Conservation (phyloP, 2,113 vertebrate genomes). For the Sminthopsis crassicaudata region DNA sequence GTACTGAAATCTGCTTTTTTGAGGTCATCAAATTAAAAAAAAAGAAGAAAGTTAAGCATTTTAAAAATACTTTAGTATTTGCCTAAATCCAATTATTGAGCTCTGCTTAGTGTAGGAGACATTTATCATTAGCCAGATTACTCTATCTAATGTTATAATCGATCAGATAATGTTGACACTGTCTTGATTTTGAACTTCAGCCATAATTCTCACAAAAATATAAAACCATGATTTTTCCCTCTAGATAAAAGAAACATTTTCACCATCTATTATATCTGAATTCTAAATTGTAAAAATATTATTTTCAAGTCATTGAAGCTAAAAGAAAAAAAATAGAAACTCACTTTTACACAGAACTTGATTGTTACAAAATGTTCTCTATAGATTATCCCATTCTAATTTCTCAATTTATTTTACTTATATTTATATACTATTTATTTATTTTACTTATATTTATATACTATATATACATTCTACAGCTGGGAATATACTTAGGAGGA, state of each 20-base stretch:
- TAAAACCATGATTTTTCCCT: neutral
- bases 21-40: neutral
- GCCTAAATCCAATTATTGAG: neutral
- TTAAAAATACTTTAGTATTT: neutral
- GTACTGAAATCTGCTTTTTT: neutral
- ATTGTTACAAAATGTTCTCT: neutral
- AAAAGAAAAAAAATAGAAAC: neutral
- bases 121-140: neutral
- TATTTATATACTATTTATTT: neutral
- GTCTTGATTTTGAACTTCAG: constrained; percentile 20
- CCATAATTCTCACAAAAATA: neutral
- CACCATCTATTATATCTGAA: neutral
- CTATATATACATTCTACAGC: neutral
- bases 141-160: neutral
- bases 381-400: neutral
- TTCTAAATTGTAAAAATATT: constrained; percentile 44
- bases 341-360: neutral
- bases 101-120: neutral
- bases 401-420: neutral
- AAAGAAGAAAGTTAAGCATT: neutral
- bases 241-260: neutral
- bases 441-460: neutral
- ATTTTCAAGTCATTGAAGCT: constrained; percentile 23
- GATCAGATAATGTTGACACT: neutral
- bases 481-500: neutral